Percentiles rank a stretch among this genome's conserved stretches.
These are phyloP conservation scores for Zaprionus africanus DNA, from an alignment of 1,140 invertebrate genomes.

Conservation along the genomic window DNA sequence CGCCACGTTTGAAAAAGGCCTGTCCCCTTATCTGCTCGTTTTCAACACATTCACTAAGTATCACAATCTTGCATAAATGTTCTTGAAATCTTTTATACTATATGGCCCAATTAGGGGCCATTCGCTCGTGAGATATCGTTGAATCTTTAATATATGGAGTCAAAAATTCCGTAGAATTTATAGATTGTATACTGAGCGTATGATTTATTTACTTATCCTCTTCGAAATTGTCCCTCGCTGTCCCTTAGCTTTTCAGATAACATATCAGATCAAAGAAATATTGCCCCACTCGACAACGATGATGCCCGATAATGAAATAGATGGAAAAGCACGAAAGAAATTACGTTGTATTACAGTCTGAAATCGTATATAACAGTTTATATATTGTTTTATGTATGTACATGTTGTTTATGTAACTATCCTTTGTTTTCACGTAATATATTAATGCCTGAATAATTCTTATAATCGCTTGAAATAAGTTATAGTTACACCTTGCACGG, in stretches of 20 bases:
- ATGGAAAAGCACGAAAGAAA: not conserved
- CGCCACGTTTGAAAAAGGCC: conserved; percentile 31
- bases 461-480: not conserved
- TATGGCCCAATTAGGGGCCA: not conserved
- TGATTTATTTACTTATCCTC: not conserved
- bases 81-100: conserved; percentile 2
- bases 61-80: conserved; percentile 14
- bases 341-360: not conserved
- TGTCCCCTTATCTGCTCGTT: conserved; percentile 20
- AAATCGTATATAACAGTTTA: not conserved
- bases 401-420: conserved; percentile 1
- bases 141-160: not conserved
- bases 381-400: not conserved
- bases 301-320: not conserved
- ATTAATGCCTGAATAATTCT: not conserved
- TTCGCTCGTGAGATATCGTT: not conserved
- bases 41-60: conserved; percentile 12
- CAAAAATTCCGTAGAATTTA: not conserved
- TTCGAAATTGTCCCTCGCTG: not conserved
- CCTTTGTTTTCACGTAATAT: not conserved
- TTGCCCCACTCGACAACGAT: not conserved
- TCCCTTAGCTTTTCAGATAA: not conserved
- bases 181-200: not conserved
- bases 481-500: not conserved
- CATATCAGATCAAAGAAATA: not conserved